phyloP scores from a whole-genome alignment of 2,113 vertebrate genomes.

The Rhodinocichla rosea region DNA sequence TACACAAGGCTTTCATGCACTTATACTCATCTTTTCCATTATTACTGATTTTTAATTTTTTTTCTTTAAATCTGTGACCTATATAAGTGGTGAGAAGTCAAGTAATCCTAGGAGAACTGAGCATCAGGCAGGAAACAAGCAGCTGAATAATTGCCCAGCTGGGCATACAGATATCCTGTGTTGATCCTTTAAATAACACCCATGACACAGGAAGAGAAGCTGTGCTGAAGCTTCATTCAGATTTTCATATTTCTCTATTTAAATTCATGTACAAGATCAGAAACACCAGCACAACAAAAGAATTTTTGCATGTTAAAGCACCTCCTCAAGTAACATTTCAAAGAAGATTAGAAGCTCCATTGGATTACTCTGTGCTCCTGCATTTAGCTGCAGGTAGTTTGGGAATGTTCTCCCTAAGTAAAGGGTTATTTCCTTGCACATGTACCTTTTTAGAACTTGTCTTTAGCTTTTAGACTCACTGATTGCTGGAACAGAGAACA shows the following conservation, averaged over 20 bases:
- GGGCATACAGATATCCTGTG: background rate
- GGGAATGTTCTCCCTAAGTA: background rate
- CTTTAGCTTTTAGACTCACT: background rate
- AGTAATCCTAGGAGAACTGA: background rate
- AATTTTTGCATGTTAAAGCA: background rate
- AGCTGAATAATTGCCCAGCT: background rate
- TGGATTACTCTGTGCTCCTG: background rate
- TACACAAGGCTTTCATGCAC: background rate
- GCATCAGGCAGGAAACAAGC: background rate
- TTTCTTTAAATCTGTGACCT: background rate
- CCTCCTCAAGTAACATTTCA: background rate
- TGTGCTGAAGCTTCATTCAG: background rate
- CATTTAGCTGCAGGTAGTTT: background rate
- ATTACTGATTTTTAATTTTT: background rate
- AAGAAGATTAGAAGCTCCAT: background rate
- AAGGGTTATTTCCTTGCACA: background rate
- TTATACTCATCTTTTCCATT: background rate
- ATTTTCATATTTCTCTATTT: background rate
- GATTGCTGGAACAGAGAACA: background rate
- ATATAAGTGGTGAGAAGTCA: background rate
- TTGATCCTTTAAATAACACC: background rate
- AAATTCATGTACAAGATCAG: background rate
- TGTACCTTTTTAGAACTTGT: background rate
- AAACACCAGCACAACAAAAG: background rate
- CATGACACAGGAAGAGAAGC: background rate